Evolutionary conservation across 2,888 invertebrate species (phyloP), one percentile per base, ranked within the genome.

Genomic region (Stenodera caucasica): DNA sequence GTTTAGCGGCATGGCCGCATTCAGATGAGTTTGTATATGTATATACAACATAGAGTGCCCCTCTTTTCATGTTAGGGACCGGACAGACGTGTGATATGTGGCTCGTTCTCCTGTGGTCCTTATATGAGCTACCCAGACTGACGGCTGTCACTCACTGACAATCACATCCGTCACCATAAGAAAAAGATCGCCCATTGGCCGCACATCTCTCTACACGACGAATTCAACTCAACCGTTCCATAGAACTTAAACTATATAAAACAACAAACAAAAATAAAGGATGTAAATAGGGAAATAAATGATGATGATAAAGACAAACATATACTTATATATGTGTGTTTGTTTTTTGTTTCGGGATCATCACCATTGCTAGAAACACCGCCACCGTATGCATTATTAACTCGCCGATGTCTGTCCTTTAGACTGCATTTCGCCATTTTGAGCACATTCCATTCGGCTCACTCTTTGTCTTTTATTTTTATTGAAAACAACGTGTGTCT

Each of bases 71-170:
- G 63, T 63, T 60, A 57, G n/a, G n/a, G n/a, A 57, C 59, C 67
- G 65, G 66, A 66, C 66, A 60, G 67, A 68, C 65, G 73, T 72
- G 76, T 75, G 74, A 75, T 77, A 72, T 72, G 75, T 75, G 72
- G 73, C 71, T 70, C 70, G 70, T 70, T 73, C 72, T 71, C 71
- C 69, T 75, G 71, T 73, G 75, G 75, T 76, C 76, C 77, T 75
- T 76, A 75, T 76, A 77, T 72, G 77, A 75, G 68, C 75, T n/a
- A 72, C 73, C 68, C 70, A 70, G 68, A 70, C 70, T 72, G 77
- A 75, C 76, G 75, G 75, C 77, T 79, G 80, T 79, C 80, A 79
- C 73, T 79, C 78, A 78, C 64, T 74, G 74, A 73, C 77, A 76
- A 76, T 77, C 78, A 76, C 78, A 77, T 77, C 75, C 75, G 77